Percentiles rank a stretch among this genome's conserved stretches.
phyloP scores from a whole-genome alignment of 2,888 invertebrate species.

The Clusia tigrina region DNA sequence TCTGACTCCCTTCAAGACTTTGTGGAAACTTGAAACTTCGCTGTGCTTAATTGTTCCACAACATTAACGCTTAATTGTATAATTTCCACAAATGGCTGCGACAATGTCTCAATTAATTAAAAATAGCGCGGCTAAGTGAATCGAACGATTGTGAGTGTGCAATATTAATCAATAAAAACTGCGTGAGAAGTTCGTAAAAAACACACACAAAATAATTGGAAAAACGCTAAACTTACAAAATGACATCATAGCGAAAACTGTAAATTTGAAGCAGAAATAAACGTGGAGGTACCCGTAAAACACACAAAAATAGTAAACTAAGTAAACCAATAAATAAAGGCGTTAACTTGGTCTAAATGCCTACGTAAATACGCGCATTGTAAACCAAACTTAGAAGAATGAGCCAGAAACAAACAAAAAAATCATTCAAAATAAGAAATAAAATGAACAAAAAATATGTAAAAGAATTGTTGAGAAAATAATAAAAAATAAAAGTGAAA shows the following conservation, averaged over 20 bases:
- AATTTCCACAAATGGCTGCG: not conserved
- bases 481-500: not conserved
- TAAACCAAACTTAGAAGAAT: too few relatives aligned
- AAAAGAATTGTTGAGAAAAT: not conserved
- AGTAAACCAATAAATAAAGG: constrained; percentile 55
- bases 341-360: constrained; percentile 50
- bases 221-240: not conserved
- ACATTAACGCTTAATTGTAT: too few relatives aligned
- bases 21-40: too few relatives aligned
- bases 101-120: not conserved
- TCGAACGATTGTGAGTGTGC: not conserved
- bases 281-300: not conserved
- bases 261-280: not conserved
- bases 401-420: too few relatives aligned
- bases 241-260: constrained; percentile 4
- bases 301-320: constrained; percentile 19
- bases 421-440: too few relatives aligned
- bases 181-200: not conserved
- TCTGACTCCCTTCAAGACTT: too few relatives aligned
- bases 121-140: not conserved
- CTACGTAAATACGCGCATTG: constrained; percentile 53
- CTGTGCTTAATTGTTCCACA: too few relatives aligned
- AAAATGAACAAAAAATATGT: not conserved
- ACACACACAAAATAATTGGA: not conserved
- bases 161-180: not conserved